These are phyloP conservation scores for Papilio machaon DNA, from an alignment of 1,140 invertebrate genomes.

Conservation along the genomic window DNA sequence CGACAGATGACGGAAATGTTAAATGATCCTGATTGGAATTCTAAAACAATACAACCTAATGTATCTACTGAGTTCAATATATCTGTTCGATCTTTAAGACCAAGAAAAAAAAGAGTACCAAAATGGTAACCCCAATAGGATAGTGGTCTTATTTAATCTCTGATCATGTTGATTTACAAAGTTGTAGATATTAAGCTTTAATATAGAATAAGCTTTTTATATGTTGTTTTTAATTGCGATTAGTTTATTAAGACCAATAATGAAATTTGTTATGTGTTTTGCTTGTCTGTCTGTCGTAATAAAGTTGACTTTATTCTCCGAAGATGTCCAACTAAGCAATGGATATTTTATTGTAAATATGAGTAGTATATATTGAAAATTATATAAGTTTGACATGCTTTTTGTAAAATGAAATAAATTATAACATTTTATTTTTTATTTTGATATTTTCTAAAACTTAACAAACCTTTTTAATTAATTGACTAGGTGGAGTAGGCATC, in stretches of 20 bases:
- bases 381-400: background rate
- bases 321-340: background rate
- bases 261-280: background rate
- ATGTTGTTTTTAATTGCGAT: background rate
- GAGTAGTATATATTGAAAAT: constrained; percentile 1
- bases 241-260: background rate
- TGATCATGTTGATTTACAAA: background rate
- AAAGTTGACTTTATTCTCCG: constrained; percentile 8
- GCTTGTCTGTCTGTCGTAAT: background rate
- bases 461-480: background rate
- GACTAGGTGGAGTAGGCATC: background rate
- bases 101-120: constrained; percentile 11
- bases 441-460: background rate
- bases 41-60: background rate
- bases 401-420: constrained; percentile 10
- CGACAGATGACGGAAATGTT: constrained; percentile 9
- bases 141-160: background rate
- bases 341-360: constrained; percentile 4
- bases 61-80: constrained; percentile 21
- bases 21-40: background rate
- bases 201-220: constrained; percentile 11
- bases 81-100: constrained; percentile 22
- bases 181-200: constrained; percentile 11
- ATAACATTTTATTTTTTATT: background rate
- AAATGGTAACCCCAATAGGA: background rate